Evolutionary conservation across 2,113 vertebrate species (phyloP).

Genomic region (Brienomyrus longianalis): DNA sequence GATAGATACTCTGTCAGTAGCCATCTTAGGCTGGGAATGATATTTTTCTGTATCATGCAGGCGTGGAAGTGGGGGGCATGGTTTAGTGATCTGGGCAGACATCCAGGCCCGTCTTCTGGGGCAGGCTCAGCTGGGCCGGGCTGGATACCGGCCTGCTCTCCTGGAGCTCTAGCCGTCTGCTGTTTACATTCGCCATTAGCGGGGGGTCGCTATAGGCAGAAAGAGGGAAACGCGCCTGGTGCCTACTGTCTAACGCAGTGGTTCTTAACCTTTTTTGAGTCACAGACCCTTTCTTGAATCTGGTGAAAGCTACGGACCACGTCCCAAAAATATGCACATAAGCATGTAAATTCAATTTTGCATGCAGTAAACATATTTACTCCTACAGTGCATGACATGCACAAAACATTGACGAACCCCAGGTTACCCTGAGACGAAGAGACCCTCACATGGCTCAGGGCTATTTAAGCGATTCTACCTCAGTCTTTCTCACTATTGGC

Average conservation of each 20-base stretch:
- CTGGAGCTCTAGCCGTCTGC: conserved; percentile 57
- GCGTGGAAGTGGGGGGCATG: conserved; percentile 28
- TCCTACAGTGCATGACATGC: too few relatives aligned
- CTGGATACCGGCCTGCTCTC: conserved; percentile 36
- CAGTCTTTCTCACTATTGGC: neutral
- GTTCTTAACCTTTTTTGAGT: too few relatives aligned
- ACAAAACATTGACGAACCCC: too few relatives aligned
- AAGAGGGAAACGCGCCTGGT: conserved; percentile 22
- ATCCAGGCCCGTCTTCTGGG: conserved; percentile 45
- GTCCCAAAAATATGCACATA: too few relatives aligned
- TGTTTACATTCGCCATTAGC: conserved; percentile 46
- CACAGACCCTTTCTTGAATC: too few relatives aligned
- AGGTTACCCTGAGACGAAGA: conserved; percentile 26
- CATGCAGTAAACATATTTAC: too few relatives aligned
- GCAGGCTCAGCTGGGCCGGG: conserved; percentile 29
- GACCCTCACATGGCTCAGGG: neutral
- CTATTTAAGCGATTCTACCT: neutral
- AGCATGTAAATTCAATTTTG: too few relatives aligned
- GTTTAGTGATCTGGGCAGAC: conserved; percentile 35
- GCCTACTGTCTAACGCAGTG: conserved; percentile 30
- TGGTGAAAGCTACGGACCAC: too few relatives aligned
- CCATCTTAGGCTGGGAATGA: neutral
- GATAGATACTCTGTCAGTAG: neutral
- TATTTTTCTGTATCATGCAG: neutral
- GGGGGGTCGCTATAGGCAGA: conserved; percentile 34